Evolutionary conservation across 1,140 invertebrate genomes (phyloP), one percentile per base, ranked within the genome.

Genomic region (Penaeus japonicus): DNA sequence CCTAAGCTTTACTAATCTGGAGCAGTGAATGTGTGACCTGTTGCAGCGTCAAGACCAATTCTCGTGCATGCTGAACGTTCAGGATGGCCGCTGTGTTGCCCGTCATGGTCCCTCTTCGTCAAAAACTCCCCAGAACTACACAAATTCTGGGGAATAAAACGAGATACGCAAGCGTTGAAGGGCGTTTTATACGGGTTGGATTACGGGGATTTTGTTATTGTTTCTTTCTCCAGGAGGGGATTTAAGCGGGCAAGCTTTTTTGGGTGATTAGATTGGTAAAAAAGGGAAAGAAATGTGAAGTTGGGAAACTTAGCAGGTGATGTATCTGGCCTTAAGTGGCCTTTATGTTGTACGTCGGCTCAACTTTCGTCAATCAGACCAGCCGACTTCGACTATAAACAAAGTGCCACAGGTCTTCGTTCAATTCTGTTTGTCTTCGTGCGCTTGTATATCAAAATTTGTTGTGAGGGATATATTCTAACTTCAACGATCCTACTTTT

Each of bases 1-100:
- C 35, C 70, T 73, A 73, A 32, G 70, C 70, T 27, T 73, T 20
- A 73, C 70, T 73, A 73, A 73, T 30, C 24, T 73, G 27, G 70
- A 32, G 35, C 70, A 73, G 70, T n/a, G 62, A 70, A 87, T 87
- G 54, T 87, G 80, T 87, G 86, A 87, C 86, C 86, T 87, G 86
- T 87, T 87, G 86, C 86, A 75, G 59, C 79, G 86, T 82, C 86
- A 87, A 75, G 79, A 87, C 86, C 86, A 87, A 87, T 87, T 87
- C 35, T 54, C 59, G 62, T 73, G 86, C 86, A 81, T 82, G 79
- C 54, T 87, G 80, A 87, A 73, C 75, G 80, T 81, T 65, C 79
- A 83, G 79, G 86, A 82, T 77, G 79, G 86, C 27, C 86, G 79
- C 30, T 65, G 79, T 80, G 79, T 79, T 32, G 57, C 79, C 86